A percentile compares a stretch with the other conserved stretches of the same genome.
phyloP scores from a whole-genome alignment of 2,888 invertebrate species.

The Eristalis pertinax region DNA sequence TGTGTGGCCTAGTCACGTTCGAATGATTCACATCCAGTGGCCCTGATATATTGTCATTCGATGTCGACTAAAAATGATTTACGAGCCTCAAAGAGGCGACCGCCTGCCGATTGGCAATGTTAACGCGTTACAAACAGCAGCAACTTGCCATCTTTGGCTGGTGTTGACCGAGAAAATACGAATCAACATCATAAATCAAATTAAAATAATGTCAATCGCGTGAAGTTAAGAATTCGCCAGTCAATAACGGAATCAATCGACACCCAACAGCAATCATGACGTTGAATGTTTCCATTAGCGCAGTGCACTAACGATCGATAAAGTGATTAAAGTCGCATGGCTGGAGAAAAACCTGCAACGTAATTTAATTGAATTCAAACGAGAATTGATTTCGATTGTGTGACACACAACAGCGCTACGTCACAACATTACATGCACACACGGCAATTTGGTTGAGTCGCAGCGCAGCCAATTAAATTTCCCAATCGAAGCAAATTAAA shows the following conservation, averaged over 20 bases:
- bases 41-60: neutral
- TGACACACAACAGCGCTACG: conserved; percentile 28
- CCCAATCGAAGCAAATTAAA: conserved; percentile 61
- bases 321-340: conserved; percentile 49
- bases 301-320: conserved; percentile 28
- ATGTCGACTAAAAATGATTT: conserved; percentile 12
- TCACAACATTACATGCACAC: neutral
- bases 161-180: conserved; percentile 28
- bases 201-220: conserved; percentile 39
- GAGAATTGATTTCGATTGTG: conserved; percentile 49
- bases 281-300: conserved; percentile 47
- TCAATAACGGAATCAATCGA: conserved; percentile 35
- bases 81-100: neutral
- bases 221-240: conserved; percentile 4
- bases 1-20: neutral
- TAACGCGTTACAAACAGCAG: conserved; percentile 20
- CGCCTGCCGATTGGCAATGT: conserved; percentile 1
- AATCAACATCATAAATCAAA: conserved; percentile 47
- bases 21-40: neutral
- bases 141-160: conserved; percentile 44
- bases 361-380: conserved; percentile 35
- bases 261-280: conserved; percentile 38
- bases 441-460: neutral
- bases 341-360: conserved; percentile 10
- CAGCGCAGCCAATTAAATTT: conserved; percentile 52